Percentiles rank a stretch among this genome's conserved stretches.
These are phyloP conservation scores for Ectobius pallidus DNA, from an alignment of 2,888 invertebrate species.

Conservation along the genomic window DNA sequence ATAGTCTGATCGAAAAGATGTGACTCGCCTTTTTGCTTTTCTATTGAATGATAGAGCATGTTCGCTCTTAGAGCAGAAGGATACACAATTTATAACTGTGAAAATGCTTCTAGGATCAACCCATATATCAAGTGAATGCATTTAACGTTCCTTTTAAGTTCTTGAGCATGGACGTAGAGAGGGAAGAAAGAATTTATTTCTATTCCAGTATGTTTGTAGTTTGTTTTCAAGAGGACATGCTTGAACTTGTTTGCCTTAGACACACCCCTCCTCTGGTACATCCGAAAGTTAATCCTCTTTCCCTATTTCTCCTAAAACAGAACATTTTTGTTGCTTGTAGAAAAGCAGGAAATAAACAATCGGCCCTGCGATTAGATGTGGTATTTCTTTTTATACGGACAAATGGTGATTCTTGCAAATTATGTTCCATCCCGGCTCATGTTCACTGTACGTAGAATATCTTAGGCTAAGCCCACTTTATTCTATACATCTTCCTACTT, in stretches of 20 bases:
- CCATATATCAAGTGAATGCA: conserved; percentile 12
- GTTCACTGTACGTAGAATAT: no score
- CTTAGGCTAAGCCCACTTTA: no score
- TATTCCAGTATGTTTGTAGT: background rate
- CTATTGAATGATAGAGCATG: no score
- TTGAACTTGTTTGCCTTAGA: conserved; percentile 25
- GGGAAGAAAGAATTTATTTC: conserved; percentile 9
- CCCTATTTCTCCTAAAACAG: background rate
- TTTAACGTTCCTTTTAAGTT: conserved; percentile 27
- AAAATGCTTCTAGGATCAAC: conserved; percentile 11
- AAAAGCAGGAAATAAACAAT: conserved; percentile 21
- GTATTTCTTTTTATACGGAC: background rate
- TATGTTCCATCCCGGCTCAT: background rate
- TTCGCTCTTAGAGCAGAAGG: no score
- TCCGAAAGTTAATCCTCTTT: conserved; percentile 17
- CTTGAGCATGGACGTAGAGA: background rate
- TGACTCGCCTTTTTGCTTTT: no score
- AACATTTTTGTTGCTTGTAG: conserved; percentile 9
- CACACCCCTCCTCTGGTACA: background rate
- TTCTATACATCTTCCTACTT: no score
- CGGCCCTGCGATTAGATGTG: background rate
- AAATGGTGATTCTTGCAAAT: conserved; percentile 6
- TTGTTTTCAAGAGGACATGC: conserved; percentile 13
- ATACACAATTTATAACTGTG: background rate
- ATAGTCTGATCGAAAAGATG: no score